Conservation (phyloP, 2,888 invertebrate genomes). For the Micoletzkya japonica region DNA sequence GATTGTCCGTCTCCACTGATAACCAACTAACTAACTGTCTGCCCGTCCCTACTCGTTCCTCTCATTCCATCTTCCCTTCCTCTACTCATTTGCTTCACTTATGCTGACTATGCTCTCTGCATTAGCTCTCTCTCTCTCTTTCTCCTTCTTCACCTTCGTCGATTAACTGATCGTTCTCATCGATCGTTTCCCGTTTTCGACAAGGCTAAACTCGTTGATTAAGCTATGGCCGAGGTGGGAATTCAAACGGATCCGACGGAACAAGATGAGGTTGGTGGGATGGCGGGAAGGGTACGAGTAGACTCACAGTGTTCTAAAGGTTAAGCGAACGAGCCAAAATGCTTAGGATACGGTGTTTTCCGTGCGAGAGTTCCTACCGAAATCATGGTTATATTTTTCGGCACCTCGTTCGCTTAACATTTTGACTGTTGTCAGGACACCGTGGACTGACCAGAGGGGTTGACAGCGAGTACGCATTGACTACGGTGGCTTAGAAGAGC, state of each 20-base stretch:
- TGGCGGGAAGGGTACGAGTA: no score
- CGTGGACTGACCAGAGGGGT: no score
- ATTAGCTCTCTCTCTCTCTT: slow-evolving; percentile 7
- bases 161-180: background rate
- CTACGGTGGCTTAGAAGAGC: background rate
- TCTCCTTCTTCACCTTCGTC: background rate
- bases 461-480: background rate
- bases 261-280: slow-evolving; percentile 14
- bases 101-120: background rate
- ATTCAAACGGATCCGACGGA: slow-evolving; percentile 7
- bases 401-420: no score
- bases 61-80: background rate
- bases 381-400: no score
- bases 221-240: slow-evolving; percentile 9
- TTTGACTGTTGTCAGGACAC: no score
- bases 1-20: background rate
- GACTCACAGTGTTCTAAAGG: no score
- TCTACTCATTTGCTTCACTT: background rate
- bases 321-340: no score
- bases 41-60: background rate
- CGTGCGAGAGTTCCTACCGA: no score
- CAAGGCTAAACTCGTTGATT: no score
- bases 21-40: background rate
- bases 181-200: background rate
- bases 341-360: no score